Conservation (phyloP, 2,888 invertebrate species). For the Girardia tigrina region DNA sequence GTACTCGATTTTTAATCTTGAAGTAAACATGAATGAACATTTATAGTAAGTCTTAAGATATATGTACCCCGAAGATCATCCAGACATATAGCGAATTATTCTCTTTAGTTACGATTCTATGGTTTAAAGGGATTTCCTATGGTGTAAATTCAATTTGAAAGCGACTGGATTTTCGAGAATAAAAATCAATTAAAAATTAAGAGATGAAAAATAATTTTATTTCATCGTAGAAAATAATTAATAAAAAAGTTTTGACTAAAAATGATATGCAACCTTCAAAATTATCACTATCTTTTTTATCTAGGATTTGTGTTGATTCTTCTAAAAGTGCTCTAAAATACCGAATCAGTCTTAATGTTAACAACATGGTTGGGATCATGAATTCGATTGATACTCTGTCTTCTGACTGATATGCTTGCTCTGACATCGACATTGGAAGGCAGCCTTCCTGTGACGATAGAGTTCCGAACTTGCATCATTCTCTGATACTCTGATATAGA, state of each 20-base stretch:
- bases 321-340: slow-evolving; percentile 23
- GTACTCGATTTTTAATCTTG: no score
- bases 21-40: no score
- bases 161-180: no score
- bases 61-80: no score
- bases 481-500: neutral
- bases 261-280: slow-evolving; percentile 9
- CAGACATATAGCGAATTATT: no score
- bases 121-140: no score
- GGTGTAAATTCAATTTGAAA: no score
- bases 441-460: neutral
- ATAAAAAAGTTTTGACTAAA: slow-evolving; percentile 15
- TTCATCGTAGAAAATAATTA: neutral
- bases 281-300: neutral
- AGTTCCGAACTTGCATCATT: slow-evolving; percentile 10
- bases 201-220: neutral
- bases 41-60: no score
- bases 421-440: neutral
- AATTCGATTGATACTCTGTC: neutral
- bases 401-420: slow-evolving; percentile 9
- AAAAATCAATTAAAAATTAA: no score
- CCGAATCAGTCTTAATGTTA: neutral
- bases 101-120: no score
- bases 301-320: neutral
- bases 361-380: slow-evolving; percentile 11